These are phyloP conservation scores for Sebastes glaucus DNA, from an alignment of 2,797 vertebrate genomes.

Conservation along the genomic window DNA sequence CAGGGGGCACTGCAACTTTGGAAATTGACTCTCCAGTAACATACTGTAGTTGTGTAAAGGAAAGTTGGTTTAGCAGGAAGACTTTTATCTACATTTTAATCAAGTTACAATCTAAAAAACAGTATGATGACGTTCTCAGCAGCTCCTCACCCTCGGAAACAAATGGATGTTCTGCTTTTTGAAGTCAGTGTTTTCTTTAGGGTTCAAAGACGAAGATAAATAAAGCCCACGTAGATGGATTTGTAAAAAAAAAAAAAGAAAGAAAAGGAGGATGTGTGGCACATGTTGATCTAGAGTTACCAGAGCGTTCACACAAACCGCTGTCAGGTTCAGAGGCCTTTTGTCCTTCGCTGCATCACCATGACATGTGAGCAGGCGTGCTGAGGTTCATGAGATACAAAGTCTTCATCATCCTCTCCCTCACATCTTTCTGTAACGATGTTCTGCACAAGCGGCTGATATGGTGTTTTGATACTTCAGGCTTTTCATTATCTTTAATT, in stretches of 20 bases:
- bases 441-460: slow-evolving; percentile 25
- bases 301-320: background rate
- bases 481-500: slow-evolving; percentile 14
- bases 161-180: slow-evolving; percentile 9
- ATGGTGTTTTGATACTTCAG: slow-evolving; percentile 7
- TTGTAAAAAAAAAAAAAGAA: background rate
- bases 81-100: slow-evolving; percentile 10
- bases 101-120: background rate
- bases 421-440: slow-evolving; percentile 10
- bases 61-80: background rate
- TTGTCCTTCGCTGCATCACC: slow-evolving; percentile 17
- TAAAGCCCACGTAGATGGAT: background rate
- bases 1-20: slow-evolving; percentile 74
- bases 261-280: background rate
- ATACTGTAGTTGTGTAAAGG: slow-evolving; percentile 2
- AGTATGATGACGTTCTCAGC: background rate
- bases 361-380: slow-evolving; percentile 5
- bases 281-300: slow-evolving; percentile 10
- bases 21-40: slow-evolving; percentile 28
- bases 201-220: background rate
- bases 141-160: slow-evolving; percentile 53
- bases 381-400: background rate
- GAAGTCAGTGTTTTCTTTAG: background rate
- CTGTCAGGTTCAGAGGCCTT: slow-evolving; percentile 10
- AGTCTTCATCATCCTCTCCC: slow-evolving; percentile 6